Evolutionary conservation across 2,888 invertebrate genomes (phyloP).

Genomic region (Malthinus seriepunctatus): DNA sequence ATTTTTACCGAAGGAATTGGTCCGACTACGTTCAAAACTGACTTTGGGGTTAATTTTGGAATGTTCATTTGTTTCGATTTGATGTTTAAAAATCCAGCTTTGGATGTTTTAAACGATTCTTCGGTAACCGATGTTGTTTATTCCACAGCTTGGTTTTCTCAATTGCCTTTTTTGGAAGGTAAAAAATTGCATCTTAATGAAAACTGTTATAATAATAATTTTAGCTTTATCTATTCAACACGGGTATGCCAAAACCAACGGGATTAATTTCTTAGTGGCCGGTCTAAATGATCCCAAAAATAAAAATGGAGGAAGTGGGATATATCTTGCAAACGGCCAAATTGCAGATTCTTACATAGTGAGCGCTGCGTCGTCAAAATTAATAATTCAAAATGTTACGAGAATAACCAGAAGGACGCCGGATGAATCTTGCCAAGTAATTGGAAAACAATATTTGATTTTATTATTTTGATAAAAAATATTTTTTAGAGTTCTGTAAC

Average conservation of each 20-base stretch:
- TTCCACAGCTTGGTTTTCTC: neutral
- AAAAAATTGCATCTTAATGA: neutral
- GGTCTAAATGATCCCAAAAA: constrained; percentile 29
- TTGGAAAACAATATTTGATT: too few relatives aligned
- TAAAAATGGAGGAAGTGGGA: constrained; percentile 35
- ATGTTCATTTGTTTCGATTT: neutral
- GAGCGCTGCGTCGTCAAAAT: neutral
- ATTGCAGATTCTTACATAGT: neutral
- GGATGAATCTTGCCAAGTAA: neutral
- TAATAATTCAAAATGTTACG: neutral
- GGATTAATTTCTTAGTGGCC: constrained; percentile 36
- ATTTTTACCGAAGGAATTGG: neutral
- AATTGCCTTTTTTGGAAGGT: neutral
- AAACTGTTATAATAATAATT: neutral
- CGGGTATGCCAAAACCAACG: constrained; percentile 37
- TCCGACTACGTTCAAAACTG: neutral
- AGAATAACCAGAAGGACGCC: neutral
- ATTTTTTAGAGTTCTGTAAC: neutral
- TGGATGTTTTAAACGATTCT: neutral
- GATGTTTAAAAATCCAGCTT: neutral
- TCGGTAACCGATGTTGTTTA: neutral
- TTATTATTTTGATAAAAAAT: too few relatives aligned
- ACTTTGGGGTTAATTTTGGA: neutral
- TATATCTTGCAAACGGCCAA: constrained; percentile 30
- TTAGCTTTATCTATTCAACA: constrained; percentile 22